A percentile compares a stretch with the other conserved stretches of the same genome.
Conservation (phyloP, 2,113 vertebrate genomes). For the Aphyosemion australe region DNA sequence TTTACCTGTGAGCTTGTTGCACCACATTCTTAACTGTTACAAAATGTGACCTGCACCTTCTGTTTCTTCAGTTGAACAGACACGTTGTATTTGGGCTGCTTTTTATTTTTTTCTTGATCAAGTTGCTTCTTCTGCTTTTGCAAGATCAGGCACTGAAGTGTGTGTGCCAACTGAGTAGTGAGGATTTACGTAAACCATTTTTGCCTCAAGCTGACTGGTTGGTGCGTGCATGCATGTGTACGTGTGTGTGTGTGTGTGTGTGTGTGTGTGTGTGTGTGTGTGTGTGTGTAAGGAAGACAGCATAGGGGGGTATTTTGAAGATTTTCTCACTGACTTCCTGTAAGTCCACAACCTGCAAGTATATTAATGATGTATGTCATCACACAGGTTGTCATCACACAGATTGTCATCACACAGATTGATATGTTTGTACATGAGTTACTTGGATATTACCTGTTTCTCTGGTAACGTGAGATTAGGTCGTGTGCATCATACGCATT, state of each 20-base stretch:
- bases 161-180: slow-evolving; percentile 49
- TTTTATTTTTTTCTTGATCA: slow-evolving; percentile 11
- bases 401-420: no score
- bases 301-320: neutral
- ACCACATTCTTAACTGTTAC: neutral
- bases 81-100: neutral
- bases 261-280: slow-evolving; percentile 8
- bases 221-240: slow-evolving; percentile 1
- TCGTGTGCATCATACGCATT: no score
- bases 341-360: no score
- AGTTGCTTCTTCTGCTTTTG: slow-evolving; percentile 42
- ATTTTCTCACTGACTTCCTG: no score
- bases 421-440: no score
- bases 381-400: no score
- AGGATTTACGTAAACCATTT: slow-evolving; percentile 52
- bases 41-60: neutral
- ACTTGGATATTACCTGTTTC: no score
- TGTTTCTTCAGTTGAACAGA: slow-evolving; percentile 1
- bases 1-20: neutral
- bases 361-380: no score
- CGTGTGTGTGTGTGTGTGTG: neutral
- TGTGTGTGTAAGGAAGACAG: neutral
- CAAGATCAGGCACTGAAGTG: slow-evolving; percentile 46
- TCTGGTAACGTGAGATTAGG: no score
- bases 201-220: slow-evolving; percentile 47